Base-by-base conservation (phyloP, 2,888 invertebrate genomes). In the Lasioglossum leucozonium region DNA sequence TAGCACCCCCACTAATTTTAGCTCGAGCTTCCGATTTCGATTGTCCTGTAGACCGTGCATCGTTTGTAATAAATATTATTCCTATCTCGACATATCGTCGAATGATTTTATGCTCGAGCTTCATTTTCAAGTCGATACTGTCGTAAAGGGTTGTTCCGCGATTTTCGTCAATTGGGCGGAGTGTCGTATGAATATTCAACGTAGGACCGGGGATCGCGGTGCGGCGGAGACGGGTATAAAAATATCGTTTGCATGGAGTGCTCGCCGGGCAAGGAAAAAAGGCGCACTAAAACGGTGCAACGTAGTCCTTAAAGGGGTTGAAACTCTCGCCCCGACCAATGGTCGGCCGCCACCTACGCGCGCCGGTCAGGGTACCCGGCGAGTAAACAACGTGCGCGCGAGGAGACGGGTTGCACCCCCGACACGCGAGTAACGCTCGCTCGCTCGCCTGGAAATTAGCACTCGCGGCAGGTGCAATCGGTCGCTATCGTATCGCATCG, bases 391-490 rank as follows among this genome's bases (percentile, higher is more conserved):
- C 51, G 51, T 10, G 51, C 67, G 34, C 72, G n/a, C n/a, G n/a
- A n/a, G n/a, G n/a, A 3, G 34, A 22, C 58, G 67, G 34, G 13
- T 40, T 62, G 44, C 73, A 34, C 6, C 76, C 62, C 47, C 8
- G 34, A 34, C 77, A 73, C 72, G 58, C 55, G 75, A 74, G 34
- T 62, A 26, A 11, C 42, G 37, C 34, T 37, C 37, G 30, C 40
- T 22, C n/a, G 26, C 51, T 16, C 69, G 37, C 16, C 62, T 62
- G 16, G 51, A 69, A 81, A 87, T 87, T 86, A 79, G 80, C 79
- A 79, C 55, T 47, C 81, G 72, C 22, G 81, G 71, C 86, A 84
- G 87, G 87, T 83, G 87, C 87, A 76, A 83, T 82, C 51, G 76
- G 69, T 34, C 76, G 72, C 78, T 67, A 69, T 47, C 37, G 42